phyloP scores from a whole-genome alignment of 2,113 vertebrate species.

The Tragelaphus buxtoni region DNA sequence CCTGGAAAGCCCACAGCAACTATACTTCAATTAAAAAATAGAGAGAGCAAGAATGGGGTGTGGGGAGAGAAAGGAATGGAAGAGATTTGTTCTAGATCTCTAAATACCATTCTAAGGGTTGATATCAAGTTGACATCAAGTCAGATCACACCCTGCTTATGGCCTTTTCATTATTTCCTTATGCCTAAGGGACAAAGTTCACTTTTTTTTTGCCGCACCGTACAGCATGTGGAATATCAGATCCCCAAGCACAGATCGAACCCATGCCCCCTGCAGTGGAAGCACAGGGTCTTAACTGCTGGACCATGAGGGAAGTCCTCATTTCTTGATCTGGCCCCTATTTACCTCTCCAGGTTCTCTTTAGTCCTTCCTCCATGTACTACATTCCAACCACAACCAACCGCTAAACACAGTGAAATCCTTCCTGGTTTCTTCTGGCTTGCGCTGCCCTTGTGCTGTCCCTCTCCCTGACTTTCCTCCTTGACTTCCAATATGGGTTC shows the following conservation, averaged over 20 bases:
- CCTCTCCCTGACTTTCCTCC: neutral
- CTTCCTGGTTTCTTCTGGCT: neutral
- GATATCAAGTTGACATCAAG: neutral
- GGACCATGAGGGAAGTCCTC: neutral
- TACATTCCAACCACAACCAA: neutral
- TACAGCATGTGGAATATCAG: neutral
- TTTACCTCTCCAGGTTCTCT: neutral
- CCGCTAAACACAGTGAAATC: too few species aligned
- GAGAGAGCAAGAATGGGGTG: neutral
- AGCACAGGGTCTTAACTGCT: neutral
- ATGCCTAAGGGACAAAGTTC: neutral
- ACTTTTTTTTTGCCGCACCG: fast-evolving
- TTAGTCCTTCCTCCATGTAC: neutral
- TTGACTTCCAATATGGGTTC: neutral
- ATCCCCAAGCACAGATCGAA: neutral
- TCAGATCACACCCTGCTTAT: neutral
- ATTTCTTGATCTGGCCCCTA: neutral
- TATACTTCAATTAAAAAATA: neutral
- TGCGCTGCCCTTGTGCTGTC: neutral
- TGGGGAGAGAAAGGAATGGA: neutral
- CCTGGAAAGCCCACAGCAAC: neutral
- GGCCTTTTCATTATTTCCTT: neutral
- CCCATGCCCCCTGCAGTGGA: neutral
- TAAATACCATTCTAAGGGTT: neutral
- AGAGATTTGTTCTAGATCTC: neutral